Evolutionary conservation across 2,797 vertebrate genomes (phyloP), one percentile per base, ranked within the genome.

Genomic region (Periparus ater): DNA sequence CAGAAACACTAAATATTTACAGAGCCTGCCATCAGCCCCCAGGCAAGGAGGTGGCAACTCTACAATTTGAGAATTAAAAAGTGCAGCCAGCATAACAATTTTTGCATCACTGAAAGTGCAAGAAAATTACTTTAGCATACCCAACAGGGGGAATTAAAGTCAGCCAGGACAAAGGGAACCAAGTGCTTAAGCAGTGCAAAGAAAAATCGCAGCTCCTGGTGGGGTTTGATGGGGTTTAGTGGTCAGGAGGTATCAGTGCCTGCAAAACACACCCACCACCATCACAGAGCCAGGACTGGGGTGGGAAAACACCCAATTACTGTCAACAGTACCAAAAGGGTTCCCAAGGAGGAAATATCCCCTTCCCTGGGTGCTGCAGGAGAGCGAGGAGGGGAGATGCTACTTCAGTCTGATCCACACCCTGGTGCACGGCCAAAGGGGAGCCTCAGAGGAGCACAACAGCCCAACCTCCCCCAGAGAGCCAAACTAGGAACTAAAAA

Each of bases 401-500:
- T 48, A 0, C 6, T 66, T 7, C 65, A 51, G 15, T 2, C n/a
- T 16, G 11, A 40, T 3, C 47, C 8, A 3, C 1, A 0, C 2
- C 51, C 6, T 14, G 1, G 23, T 9, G 5, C 18, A 38, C 9
- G 3, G 1, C 13, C 20, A 51, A 72, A 26, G 11, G 2, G 6
- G 5, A 51, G 8, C 17, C 51, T 51, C 74, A 48, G 13, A 14
- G 0, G 1, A 68, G 10, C 10, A 71, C 7, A 48, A 30, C 19
- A n/a, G 10, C 21, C 20, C 32, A 73, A 1, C 7, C n/a, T 2
- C 8, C 12, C 7, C 10, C 18, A 42, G 2, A 21, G 12, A 88
- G 8, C 17, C 29, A 25, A 77, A 6, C 3, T 0, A 6, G 2
- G 1, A 47, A 3, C 1, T 0, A 0, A 27, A 5, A 50, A 2